Conservation (phyloP, 2,113 vertebrate genomes). For the Erpornis zantholeuca region DNA sequence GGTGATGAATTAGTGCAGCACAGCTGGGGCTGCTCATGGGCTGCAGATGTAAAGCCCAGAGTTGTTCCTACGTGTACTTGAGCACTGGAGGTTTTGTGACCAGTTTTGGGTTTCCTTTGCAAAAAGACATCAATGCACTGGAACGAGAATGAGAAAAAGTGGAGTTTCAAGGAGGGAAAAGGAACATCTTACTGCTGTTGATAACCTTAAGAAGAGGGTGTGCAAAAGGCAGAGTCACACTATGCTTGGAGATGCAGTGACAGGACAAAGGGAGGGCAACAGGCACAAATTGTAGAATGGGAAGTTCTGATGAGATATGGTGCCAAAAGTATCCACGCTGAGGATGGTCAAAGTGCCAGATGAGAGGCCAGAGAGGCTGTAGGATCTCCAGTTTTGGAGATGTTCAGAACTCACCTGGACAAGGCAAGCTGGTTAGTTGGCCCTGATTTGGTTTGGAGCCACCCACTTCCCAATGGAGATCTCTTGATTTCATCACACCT, state of each 20-base stretch:
- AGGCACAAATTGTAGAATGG: background rate
- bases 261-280: background rate
- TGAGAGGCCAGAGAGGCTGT: background rate
- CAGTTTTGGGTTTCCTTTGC: background rate
- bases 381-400: background rate
- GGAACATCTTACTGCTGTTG: background rate
- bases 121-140: background rate
- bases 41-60: background rate
- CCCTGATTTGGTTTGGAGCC: background rate
- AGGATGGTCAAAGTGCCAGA: background rate
- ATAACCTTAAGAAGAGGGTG: background rate
- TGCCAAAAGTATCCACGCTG: background rate
- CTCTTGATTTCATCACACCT: background rate
- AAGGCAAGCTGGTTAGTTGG: background rate
- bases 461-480: rapidly evolving
- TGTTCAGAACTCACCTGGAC: background rate
- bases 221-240: background rate
- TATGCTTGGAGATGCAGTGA: background rate
- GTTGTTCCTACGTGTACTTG: rapidly evolving
- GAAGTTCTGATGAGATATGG: background rate
- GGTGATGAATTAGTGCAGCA: background rate
- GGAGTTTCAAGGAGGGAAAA: background rate
- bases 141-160: background rate
- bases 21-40: background rate
- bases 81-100: background rate